Percentiles rank a stretch among this genome's conserved stretches.
These are phyloP conservation scores for Erpobdella octoculata DNA, from an alignment of 2,888 invertebrate genomes.

Conservation along the genomic window DNA sequence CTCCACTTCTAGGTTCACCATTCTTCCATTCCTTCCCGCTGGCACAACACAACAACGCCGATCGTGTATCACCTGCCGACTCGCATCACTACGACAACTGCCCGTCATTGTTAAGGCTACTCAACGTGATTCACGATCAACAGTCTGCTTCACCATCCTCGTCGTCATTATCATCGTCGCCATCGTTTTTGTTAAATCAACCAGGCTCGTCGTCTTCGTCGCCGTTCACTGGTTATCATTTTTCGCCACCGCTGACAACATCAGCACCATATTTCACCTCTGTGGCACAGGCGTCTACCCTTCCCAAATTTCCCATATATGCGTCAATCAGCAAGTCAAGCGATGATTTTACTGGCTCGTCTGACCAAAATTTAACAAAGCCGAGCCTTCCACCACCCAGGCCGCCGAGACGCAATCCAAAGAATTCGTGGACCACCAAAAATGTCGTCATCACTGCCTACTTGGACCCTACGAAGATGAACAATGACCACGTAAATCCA, in stretches of 20 bases:
- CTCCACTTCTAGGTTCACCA: too few species aligned
- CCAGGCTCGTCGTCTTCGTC: neutral
- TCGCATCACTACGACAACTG: too few species aligned
- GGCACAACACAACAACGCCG: too few species aligned
- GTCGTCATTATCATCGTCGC: too few species aligned
- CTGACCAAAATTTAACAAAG: neutral
- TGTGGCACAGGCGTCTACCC: too few species aligned
- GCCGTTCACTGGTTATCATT: neutral
- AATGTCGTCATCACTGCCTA: conserved; percentile 30
- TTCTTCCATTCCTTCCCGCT: too few species aligned
- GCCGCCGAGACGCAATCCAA: conserved; percentile 4
- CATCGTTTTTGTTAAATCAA: too few species aligned
- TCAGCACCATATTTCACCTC: neutral
- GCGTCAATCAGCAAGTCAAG: neutral
- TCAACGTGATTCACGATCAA: too few species aligned
- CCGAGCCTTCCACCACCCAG: neutral
- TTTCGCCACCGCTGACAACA: neutral
- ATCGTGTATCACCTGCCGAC: too few species aligned
- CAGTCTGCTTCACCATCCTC: too few species aligned
- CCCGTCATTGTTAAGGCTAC: too few species aligned
- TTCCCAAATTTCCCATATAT: neutral
- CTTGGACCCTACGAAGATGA: conserved; percentile 19
- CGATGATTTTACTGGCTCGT: neutral
- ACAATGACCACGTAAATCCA: conserved; percentile 6
- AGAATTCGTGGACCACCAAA: conserved; percentile 23